Conservation (phyloP, 2,113 vertebrate species). For the Psilopogon haemacephalus region DNA sequence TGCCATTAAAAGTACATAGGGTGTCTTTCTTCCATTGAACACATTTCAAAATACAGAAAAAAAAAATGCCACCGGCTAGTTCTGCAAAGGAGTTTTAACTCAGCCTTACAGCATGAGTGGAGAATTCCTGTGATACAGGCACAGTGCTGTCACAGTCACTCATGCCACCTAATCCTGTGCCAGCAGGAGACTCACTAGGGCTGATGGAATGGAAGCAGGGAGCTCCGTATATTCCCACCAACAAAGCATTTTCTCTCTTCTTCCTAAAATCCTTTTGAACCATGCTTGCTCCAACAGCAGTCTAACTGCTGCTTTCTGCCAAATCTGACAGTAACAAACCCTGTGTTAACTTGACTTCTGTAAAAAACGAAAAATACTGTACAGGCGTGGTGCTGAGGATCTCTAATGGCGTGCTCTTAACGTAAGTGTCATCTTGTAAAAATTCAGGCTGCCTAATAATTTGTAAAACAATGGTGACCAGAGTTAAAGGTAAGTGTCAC, state of each 20-base stretch:
- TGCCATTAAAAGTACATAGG: not conserved
- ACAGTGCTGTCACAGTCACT: not conserved
- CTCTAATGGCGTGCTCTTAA: not conserved
- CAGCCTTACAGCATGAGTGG: not conserved
- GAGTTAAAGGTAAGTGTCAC: not conserved
- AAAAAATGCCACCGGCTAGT: not conserved
- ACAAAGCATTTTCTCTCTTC: not conserved
- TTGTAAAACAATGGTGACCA: not conserved
- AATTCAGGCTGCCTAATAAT: not conserved
- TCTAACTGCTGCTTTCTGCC: not conserved
- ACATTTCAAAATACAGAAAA: not conserved
- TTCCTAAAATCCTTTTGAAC: not conserved
- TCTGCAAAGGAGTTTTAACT: not conserved
- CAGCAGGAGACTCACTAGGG: not conserved
- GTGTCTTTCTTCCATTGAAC: not conserved
- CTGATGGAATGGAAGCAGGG: not conserved
- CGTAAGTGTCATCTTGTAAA: not conserved
- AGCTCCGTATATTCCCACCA: not conserved
- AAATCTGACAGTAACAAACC: not conserved
- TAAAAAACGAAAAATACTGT: not conserved
- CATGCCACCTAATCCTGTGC: not conserved
- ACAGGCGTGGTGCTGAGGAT: not conserved
- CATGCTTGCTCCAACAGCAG: not conserved
- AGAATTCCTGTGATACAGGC: not conserved
- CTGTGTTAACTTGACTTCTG: not conserved